Conservation (phyloP, 2,797 vertebrate species). For the Gadopsis bispinosus region DNA sequence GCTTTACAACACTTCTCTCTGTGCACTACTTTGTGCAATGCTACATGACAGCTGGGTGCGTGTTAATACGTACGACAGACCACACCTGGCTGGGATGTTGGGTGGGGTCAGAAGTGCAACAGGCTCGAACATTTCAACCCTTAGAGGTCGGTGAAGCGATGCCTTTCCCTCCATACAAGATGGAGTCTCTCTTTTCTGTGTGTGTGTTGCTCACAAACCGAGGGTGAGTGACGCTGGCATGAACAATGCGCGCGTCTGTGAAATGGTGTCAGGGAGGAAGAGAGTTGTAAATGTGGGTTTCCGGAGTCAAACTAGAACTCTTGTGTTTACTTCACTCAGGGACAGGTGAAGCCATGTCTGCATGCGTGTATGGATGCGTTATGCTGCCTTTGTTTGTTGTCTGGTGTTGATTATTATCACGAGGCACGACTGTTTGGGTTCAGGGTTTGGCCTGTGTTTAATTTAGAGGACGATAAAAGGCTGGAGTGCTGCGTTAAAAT, state of each 20-base stretch:
- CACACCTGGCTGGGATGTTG: slow-evolving; percentile 8
- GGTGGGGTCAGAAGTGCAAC: slow-evolving; percentile 17
- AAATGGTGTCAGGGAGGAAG: slow-evolving; percentile 82
- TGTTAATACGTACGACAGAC: slow-evolving; percentile 8
- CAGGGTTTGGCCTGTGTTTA: background rate
- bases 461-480: slow-evolving; percentile 32
- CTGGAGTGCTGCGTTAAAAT: slow-evolving; percentile 24
- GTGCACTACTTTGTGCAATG: background rate
- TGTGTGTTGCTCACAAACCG: slow-evolving; percentile 6
- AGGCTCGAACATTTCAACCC: slow-evolving; percentile 4
- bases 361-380: slow-evolving; percentile 38
- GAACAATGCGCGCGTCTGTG: slow-evolving; percentile 34
- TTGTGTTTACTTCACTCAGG: slow-evolving; percentile 74
- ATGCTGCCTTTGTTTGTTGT: slow-evolving; percentile 43
- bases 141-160: slow-evolving; percentile 7
- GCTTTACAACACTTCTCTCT: background rate
- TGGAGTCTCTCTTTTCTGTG: background rate
- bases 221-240: slow-evolving; percentile 38
- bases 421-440: background rate
- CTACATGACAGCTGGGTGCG: slow-evolving; percentile 29
- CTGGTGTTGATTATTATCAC: slow-evolving; percentile 46
- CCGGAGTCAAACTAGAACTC: slow-evolving; percentile 69
- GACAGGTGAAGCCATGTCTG: slow-evolving; percentile 48
- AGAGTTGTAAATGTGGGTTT: slow-evolving; percentile 87
- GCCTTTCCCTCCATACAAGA: background rate